A percentile compares a stretch with the other conserved stretches of the same genome.
phyloP scores from a whole-genome alignment of 2,113 vertebrate species.

The Microtus pennsylvanicus region DNA sequence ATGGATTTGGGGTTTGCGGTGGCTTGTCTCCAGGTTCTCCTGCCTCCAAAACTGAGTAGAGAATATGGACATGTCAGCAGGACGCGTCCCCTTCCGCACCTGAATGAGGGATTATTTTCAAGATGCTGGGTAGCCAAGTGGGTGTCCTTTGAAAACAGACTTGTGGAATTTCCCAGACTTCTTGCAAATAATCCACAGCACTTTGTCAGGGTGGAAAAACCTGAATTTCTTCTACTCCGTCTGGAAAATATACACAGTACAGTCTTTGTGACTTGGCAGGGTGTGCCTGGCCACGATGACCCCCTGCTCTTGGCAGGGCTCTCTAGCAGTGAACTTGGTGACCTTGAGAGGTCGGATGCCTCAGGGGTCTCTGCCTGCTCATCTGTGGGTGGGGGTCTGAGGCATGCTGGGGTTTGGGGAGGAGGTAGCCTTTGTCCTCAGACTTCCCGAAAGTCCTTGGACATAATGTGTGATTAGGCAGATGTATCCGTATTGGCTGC shows the following conservation, averaged over 20 bases:
- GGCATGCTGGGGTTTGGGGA: background rate
- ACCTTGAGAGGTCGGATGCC: background rate
- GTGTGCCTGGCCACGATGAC: background rate
- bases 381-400: background rate
- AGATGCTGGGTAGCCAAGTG: constrained; percentile 20
- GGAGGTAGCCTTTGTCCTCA: constrained; percentile 25
- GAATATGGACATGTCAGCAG: background rate
- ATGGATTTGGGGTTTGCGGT: background rate
- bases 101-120: background rate
- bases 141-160: constrained; percentile 64
- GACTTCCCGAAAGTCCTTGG: constrained; percentile 49
- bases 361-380: background rate
- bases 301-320: constrained; percentile 13
- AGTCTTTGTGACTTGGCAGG: constrained; percentile 65
- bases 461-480: background rate
- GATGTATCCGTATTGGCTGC: background rate
- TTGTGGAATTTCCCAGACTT: constrained; percentile 73
- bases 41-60: rapidly evolving
- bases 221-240: constrained; percentile 58
- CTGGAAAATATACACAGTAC: constrained; percentile 68
- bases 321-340: background rate
- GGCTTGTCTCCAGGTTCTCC: background rate
- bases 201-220: constrained; percentile 72
- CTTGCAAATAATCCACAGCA: constrained; percentile 67
- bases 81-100: background rate